Percentiles rank a stretch among this genome's conserved stretches.
Conservation (phyloP, 2,888 invertebrate species). For the Drosophila barbarae region DNA sequence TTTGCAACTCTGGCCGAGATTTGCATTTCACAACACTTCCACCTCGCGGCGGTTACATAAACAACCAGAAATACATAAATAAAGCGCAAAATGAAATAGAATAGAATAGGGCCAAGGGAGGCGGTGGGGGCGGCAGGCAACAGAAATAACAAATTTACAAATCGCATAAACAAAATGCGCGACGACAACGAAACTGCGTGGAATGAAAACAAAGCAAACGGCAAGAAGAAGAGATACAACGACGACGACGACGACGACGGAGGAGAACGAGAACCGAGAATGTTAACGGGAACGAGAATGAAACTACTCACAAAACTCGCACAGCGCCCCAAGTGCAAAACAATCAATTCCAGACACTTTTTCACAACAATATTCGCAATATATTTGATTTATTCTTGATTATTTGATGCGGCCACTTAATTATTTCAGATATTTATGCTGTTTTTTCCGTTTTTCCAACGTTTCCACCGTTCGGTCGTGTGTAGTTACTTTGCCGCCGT, state of each 20-base stretch:
- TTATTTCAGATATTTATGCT: conserved; percentile 44
- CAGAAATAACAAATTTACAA: conserved; percentile 23
- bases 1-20: conserved; percentile 31
- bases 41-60: conserved; percentile 28
- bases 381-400: conserved; percentile 37
- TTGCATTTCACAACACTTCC: conserved; percentile 38
- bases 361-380: conserved; percentile 43
- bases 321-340: conserved; percentile 24
- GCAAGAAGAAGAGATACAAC: conserved; percentile 19
- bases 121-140: conserved; percentile 1
- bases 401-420: conserved; percentile 52
- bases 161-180: conserved; percentile 38
- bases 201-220: conserved; percentile 33
- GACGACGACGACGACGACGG: not conserved
- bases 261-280: conserved; percentile 4
- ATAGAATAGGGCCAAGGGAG: not conserved
- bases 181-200: conserved; percentile 27
- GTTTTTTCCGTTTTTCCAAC: conserved; percentile 30
- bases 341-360: conserved; percentile 32
- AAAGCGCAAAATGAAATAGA: not conserved
- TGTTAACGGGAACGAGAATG: conserved; percentile 7
- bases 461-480: conserved; percentile 44
- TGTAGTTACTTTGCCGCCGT: conserved; percentile 72
- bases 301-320: conserved; percentile 13
- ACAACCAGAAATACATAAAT: conserved; percentile 33